Conservation (phyloP, 2,797 vertebrate genomes). For the Pampus argenteus region DNA sequence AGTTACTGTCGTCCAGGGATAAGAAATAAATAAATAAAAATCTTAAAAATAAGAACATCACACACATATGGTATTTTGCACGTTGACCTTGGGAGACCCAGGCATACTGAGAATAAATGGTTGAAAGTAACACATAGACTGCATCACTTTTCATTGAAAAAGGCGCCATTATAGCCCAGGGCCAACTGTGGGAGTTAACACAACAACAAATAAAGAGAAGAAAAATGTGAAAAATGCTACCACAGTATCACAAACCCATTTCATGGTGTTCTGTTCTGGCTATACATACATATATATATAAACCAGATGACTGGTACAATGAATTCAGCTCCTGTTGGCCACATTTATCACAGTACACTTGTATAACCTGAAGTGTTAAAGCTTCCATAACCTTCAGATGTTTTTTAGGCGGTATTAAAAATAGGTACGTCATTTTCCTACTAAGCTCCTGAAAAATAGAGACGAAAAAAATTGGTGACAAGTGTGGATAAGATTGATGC, state of each 20-base stretch:
- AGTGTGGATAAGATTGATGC: background rate
- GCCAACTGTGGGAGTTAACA: background rate
- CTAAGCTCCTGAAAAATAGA: background rate
- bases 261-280: background rate
- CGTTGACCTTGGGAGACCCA: background rate
- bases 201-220: background rate
- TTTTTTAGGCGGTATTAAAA: no score
- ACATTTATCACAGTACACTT: background rate
- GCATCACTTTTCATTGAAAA: background rate
- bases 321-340: background rate
- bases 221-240: background rate
- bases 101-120: background rate
- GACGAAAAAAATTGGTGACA: background rate
- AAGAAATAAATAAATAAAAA: background rate
- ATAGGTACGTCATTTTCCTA: no score
- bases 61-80: conserved; percentile 4
- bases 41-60: conserved; percentile 12
- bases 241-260: background rate
- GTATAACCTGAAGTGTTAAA: background rate
- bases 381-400: no score
- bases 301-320: background rate
- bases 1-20: conserved; percentile 18
- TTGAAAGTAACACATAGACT: background rate
- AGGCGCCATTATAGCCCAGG: background rate
- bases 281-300: background rate